Base-by-base conservation (phyloP, 30 jellyfish, hydroid and myxozoan genomes). In the Turritopsis rubra region DNA sequence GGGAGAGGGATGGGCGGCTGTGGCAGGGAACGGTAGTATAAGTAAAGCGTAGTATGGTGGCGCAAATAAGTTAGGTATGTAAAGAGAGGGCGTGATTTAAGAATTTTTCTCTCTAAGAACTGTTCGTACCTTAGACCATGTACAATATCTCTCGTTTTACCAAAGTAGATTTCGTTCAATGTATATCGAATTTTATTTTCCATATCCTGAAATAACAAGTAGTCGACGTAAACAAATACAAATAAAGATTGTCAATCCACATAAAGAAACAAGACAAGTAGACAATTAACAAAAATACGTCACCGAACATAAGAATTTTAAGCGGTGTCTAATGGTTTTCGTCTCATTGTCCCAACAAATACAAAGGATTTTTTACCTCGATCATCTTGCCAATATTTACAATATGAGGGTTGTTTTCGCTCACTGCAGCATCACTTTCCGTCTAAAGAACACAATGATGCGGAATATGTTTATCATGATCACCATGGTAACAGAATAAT, bases 161-260 rank as follows among this genome's bases (percentile, higher is more conserved):
- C 97, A 72, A 94, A 94, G 79, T 94, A 94, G 52, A 94, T 94
- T 52, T 89, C 97, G 54, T 87, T 86, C 86, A 94, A 75, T 16
- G 99, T 94, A 73, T 88, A 83, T 83, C 99, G 90, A 82, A 94
- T 94, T 87, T 89, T 94, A 76, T 89, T 94, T 53, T 94, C 99
- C 99, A 94, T 89, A 27, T 94, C 99, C 99, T 94, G 73, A 71
- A 83, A 77, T 23, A 27, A 29, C 41, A 76, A 25, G 28, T 25
- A n/a, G 30, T 3, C 76, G 8, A 66, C 30, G 4, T n/a, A 17
- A 25, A 66, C 76, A 66, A 7, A 25, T 17, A 25, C 8, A 66
- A n/a, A 17, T 66, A 17, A 3, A 3, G 17, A 66, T 22, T 7
- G 8, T 5, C 7, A 66, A n/a, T 17, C 30, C 7, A n/a, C 29